These are phyloP conservation scores for Sebastiscus tertius DNA, from an alignment of 2,797 vertebrate species.

Conservation along the genomic window DNA sequence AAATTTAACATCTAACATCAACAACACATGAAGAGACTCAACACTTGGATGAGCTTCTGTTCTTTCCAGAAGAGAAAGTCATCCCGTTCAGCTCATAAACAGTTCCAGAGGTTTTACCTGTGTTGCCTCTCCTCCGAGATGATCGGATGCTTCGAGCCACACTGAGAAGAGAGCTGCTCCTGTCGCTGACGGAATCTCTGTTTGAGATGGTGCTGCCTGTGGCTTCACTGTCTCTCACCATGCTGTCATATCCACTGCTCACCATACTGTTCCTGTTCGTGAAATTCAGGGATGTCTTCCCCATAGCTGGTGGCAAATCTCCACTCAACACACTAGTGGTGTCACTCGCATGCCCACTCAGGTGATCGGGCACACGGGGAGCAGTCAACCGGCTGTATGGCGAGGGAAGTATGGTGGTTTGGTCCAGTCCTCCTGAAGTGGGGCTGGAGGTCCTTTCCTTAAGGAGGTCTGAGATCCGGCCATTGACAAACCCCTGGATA, in stretches of 20 bases:
- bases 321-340: conserved; percentile 94
- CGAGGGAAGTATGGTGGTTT: conserved; percentile 82
- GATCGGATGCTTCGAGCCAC: conserved; percentile 84
- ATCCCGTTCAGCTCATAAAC: conserved; percentile 19
- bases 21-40: neutral
- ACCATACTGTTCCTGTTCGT: conserved; percentile 88
- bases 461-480: conserved; percentile 92
- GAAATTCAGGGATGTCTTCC: conserved; percentile 94
- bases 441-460: conserved; percentile 77
- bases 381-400: conserved; percentile 95
- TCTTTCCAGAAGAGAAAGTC: conserved; percentile 5
- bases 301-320: conserved; percentile 96
- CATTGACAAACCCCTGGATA: conserved; percentile 87
- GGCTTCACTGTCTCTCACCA: conserved; percentile 94
- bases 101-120: conserved; percentile 80
- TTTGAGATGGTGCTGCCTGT: conserved; percentile 90
- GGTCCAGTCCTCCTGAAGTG: conserved; percentile 80
- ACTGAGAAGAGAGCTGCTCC: conserved; percentile 85
- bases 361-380: conserved; percentile 87
- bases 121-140: conserved; percentile 87
- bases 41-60: neutral
- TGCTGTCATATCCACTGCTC: conserved; percentile 97
- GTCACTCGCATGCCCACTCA: conserved; percentile 91
- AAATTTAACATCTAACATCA: neutral
- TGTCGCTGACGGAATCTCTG: conserved; percentile 93